These are phyloP conservation scores for Ischnura elegans DNA, from an alignment of 2,888 invertebrate genomes.

Conservation along the genomic window DNA sequence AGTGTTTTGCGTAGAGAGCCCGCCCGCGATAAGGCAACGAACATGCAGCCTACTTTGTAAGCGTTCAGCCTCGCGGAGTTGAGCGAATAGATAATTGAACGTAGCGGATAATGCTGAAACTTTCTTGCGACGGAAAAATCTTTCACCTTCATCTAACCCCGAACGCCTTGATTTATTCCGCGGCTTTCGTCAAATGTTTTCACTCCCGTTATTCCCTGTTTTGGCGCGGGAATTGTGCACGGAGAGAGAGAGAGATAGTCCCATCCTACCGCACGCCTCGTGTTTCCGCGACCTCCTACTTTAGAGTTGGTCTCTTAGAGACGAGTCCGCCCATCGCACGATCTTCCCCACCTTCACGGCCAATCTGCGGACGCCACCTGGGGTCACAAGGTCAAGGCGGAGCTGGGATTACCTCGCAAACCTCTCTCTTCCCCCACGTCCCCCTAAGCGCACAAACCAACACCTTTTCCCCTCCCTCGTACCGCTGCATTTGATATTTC, in stretches of 20 bases:
- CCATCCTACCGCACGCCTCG: neutral
- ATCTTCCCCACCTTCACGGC: slow-evolving; percentile 41
- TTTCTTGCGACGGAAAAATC: slow-evolving; percentile 14
- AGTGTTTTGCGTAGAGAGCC: neutral
- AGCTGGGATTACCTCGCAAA: neutral
- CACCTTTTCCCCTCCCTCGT: neutral
- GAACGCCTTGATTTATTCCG: slow-evolving; percentile 29
- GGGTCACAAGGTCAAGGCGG: slow-evolving; percentile 42
- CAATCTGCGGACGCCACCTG: slow-evolving; percentile 21
- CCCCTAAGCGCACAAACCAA: neutral
- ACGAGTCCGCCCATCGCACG: slow-evolving; percentile 7
- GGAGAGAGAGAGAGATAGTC: neutral
- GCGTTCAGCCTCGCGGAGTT: neutral
- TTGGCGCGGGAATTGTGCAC: slow-evolving; percentile 24
- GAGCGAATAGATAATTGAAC: neutral
- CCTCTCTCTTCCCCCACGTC: neutral
- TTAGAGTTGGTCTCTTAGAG: neutral
- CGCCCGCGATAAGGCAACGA: neutral
- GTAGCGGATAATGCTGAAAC: neutral
- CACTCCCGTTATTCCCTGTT: slow-evolving; percentile 38
- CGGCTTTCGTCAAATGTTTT: slow-evolving; percentile 29
- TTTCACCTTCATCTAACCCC: neutral
- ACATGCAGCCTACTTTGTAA: neutral
- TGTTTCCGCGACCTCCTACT: neutral
- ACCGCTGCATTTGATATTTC: neutral